Evolutionary conservation across 1,140 invertebrate species (phyloP).

Genomic region (Anastrepha obliqua): DNA sequence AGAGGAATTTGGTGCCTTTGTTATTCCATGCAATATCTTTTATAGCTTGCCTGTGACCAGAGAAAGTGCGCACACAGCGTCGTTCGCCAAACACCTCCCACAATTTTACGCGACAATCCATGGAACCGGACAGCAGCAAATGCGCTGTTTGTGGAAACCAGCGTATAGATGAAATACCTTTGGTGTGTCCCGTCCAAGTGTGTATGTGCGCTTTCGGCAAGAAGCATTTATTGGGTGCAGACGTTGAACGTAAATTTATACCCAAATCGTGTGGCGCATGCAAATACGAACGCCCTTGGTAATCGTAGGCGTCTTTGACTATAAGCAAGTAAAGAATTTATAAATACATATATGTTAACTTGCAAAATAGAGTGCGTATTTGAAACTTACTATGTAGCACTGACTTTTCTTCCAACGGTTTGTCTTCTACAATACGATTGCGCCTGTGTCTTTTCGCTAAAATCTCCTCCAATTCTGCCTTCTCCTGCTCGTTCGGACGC

Average conservation of each 20-base stretch:
- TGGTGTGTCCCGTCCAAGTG: conserved; percentile 97
- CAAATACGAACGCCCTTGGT: conserved; percentile 96
- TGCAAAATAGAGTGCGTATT: neutral
- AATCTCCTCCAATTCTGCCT: conserved; percentile 94
- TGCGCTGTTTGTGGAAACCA: conserved; percentile 98
- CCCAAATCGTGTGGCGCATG: conserved; percentile 96
- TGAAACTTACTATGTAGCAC: conserved; percentile 90
- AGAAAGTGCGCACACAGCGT: conserved; percentile 95
- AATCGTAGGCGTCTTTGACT: conserved; percentile 96
- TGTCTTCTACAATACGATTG: conserved; percentile 88
- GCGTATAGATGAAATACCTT: conserved; percentile 95
- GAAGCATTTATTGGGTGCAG: conserved; percentile 96
- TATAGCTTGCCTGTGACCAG: conserved; percentile 97
- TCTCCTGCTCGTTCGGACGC: conserved; percentile 93
- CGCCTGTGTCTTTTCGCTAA: conserved; percentile 92
- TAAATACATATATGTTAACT: neutral
- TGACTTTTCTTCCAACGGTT: conserved; percentile 94
- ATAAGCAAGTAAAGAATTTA: conserved; percentile 66
- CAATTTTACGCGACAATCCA: conserved; percentile 97
- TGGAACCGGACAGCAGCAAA: conserved; percentile 94
- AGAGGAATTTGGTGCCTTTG: conserved; percentile 92
- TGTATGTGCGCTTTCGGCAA: conserved; percentile 97
- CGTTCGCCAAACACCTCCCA: conserved; percentile 99
- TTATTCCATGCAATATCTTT: conserved; percentile 98
- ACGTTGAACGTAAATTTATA: conserved; percentile 93